Conservation (phyloP, 2,888 invertebrate species). For the Dexiosoma caninum region DNA sequence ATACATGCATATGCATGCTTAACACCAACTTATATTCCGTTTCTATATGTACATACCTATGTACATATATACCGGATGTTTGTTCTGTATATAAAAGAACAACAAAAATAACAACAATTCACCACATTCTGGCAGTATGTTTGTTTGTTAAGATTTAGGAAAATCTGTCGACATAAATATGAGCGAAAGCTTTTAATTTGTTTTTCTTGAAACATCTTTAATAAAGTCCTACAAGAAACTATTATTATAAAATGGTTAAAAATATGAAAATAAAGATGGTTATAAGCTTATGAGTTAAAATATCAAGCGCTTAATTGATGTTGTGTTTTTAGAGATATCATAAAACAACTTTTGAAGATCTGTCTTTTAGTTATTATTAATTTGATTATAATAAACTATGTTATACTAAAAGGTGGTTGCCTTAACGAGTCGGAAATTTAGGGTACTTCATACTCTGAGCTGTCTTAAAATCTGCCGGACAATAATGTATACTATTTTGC, state of each 20-base stretch:
- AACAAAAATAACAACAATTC: background rate
- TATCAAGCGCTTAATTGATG: background rate
- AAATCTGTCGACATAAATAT: background rate
- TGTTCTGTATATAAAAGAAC: background rate
- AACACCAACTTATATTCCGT: conserved; percentile 1
- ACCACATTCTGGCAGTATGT: background rate
- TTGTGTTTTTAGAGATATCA: no score
- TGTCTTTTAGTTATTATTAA: no score
- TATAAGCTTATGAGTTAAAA: background rate
- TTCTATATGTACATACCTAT: conserved; percentile 45
- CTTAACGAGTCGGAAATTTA: no score
- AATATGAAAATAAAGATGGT: conserved; percentile 6
- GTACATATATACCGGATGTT: conserved; percentile 51
- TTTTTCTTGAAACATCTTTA: background rate
- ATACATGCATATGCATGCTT: conserved; percentile 8
- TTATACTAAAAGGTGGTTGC: no score
- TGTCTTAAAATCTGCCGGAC: no score
- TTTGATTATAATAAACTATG: no score
- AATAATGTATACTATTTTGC: no score
- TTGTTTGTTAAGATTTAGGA: conserved; percentile 24
- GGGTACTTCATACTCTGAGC: no score
- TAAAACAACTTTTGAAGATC: no score
- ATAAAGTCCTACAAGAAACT: background rate
- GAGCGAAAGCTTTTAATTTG: background rate
- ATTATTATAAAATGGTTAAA: conserved; percentile 6